Evolutionary conservation across 2,888 invertebrate genomes (phyloP), one percentile per base, ranked within the genome.

Genomic region (Synergus gifuensis): DNA sequence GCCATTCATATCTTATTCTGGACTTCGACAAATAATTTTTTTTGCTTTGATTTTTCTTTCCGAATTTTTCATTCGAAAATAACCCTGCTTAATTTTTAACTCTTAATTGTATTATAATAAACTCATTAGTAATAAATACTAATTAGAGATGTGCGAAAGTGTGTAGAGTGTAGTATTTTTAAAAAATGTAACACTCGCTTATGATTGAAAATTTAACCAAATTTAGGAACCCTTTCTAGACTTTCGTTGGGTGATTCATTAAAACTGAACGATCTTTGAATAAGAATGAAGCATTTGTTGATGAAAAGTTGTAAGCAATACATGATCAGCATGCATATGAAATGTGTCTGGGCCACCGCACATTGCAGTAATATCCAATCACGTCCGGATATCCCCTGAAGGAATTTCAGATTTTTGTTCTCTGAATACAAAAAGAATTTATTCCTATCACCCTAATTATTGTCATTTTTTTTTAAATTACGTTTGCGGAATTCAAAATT

Each of bases 291-390:
- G 16, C 0, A 22, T 73, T n/a, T 49, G 16, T 73, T 73, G 28
- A 73, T 36, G 69, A 49, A 49, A 73, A 73, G 8, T 36, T 73
- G 69, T 73, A 73, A 54, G 69, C n/a, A 49, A 22, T 54, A 36
- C 69, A 73, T 73, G 69, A 73, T 73, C 54, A 49, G 69, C 54
- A 54, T 73, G 18, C 46, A 49, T 49, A 54, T 49, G 28, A 73
- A 67, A 67, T 67, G 28, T 46, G 44, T 62, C 5, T 62, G 44
- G 14, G 28, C 46, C 14, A 67, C 22, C 54, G 73, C 73, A 73
- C 40, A 36, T 73, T 73, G 49, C 49, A 36, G 4, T 54, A 54
- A 73, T 12, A 16, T 54, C 36, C n/a, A 73, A 73, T 73, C 22
- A 66, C 18, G n/a, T 28, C 67, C 18, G 22, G 44, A 44, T 18